These are phyloP conservation scores for Beroe forskalii DNA, from an alignment of 37 sponge, comb jelly and placozoan species.

Conservation along the genomic window DNA sequence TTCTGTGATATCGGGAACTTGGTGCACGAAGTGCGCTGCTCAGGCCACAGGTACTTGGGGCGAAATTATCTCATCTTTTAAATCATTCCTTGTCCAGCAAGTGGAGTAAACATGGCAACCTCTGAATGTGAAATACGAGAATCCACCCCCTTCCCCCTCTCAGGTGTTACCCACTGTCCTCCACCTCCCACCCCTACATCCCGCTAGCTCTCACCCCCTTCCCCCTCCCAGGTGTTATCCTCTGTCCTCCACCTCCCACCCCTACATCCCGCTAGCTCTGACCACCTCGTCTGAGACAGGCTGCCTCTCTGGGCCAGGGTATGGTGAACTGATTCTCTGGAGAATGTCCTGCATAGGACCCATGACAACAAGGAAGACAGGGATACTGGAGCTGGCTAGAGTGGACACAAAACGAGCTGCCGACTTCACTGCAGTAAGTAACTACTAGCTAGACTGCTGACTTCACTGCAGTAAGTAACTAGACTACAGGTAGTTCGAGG, in stretches of 20 bases:
- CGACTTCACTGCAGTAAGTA: conserved; percentile 44
- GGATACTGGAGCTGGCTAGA: conserved; percentile 40
- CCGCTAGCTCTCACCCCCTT: too few species aligned
- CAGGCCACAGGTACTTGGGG: conserved; percentile 44
- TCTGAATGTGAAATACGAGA: too few species aligned
- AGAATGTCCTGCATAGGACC: conserved; percentile 37
- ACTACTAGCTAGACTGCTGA: conserved; percentile 8
- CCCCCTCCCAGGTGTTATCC: not conserved
- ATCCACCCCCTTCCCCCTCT: not conserved
- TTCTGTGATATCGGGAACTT: conserved; percentile 40
- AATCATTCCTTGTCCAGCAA: not conserved
- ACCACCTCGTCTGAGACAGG: conserved; percentile 31
- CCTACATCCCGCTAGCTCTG: conserved; percentile 45
- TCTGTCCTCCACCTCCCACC: conserved; percentile 3
- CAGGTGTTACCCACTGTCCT: not conserved
- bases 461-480: not conserved
- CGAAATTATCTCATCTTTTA: not conserved
- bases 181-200: too few species aligned
- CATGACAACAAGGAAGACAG: conserved; percentile 54
- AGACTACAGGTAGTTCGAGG: too few species aligned
- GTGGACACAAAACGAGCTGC: conserved; percentile 50
- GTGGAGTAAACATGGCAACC: too few species aligned
- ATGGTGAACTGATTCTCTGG: conserved; percentile 49
- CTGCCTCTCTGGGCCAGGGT: not conserved
- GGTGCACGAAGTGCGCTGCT: conserved; percentile 49